Percentiles rank a stretch among this genome's conserved stretches.
phyloP scores from a whole-genome alignment of 2,113 vertebrate species.

The Acanthisitta chloris region DNA sequence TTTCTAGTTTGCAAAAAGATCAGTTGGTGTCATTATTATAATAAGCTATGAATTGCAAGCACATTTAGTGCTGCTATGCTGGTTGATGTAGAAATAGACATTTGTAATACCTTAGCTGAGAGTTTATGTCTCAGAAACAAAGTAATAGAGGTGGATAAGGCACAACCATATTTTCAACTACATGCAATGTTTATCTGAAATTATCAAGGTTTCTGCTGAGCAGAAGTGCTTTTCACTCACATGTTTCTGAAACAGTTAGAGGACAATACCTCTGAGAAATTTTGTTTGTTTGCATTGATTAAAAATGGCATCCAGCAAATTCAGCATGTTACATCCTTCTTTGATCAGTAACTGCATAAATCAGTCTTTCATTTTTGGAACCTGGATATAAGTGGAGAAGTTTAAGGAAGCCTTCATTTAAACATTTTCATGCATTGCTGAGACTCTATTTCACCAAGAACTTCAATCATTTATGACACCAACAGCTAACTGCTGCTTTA shows the following conservation, averaged over 20 bases:
- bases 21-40: background rate
- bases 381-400: background rate
- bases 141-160: background rate
- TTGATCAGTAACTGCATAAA: background rate
- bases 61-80: background rate
- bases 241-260: background rate
- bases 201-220: background rate
- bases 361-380: background rate
- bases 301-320: background rate
- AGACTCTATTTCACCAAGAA: background rate
- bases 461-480: background rate
- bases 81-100: background rate
- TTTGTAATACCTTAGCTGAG: background rate
- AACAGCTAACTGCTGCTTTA: background rate
- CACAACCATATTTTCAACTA: background rate
- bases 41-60: accelerated
- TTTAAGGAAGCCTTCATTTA: background rate
- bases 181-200: background rate
- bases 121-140: background rate
- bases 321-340: background rate
- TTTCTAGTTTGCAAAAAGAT: background rate
- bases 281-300: background rate
- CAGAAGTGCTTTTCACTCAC: background rate
- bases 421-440: background rate
- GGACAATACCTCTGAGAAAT: background rate